Base-by-base conservation (phyloP, 2,797 vertebrate genomes). In the Cossypha polioptera region DNA sequence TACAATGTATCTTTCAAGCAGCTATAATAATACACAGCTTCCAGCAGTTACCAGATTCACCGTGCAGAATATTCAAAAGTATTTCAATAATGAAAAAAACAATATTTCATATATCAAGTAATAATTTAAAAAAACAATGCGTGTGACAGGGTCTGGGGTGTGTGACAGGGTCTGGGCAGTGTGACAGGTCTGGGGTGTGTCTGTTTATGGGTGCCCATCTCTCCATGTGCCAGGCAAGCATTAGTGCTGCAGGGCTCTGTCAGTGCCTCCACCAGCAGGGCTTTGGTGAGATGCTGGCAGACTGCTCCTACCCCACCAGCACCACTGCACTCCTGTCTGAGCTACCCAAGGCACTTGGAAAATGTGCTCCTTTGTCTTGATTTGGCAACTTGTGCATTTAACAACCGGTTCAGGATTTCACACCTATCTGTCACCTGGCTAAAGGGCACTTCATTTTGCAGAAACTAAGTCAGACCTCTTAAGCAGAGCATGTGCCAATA, bases 211-310 rank as follows among this genome's bases (percentile, higher is more conserved):
- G 9, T 22, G 28, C 42, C 50, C 3, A 0, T 40, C 54, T 14
- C 20, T 7, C 17, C 1, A 31, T 59, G 17, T 2, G 9, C 31
- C 81, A 47, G 31, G 38, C 19, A 26, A 20, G 62, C 47, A 15
- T 13, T 16, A 36, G 36, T 36, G 36, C 36, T 36, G 36, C 36
- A 36, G 36, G 36, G 36, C 36, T 38, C 36, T 38, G 36, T 38
- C 36, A 22, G 1, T 2, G 2, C n/a, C 42, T 11, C 1, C 2
- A 9, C 7, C 31, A 12, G 14, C 54, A 67, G 45, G 0, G 4
- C 20, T 13, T 4, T 53, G 75, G 36, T 20, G 67, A 18, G 1
- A 9, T 19, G 50, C 19, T 3, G 2, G 48, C 38, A 45, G 31
- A 9, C 22, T n/a, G 57, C 42, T 74, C 29, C 48, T 20, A 1